Evolutionary conservation across 2,797 vertebrate genomes (phyloP).

Genomic region (Rhodeus uyekii): DNA sequence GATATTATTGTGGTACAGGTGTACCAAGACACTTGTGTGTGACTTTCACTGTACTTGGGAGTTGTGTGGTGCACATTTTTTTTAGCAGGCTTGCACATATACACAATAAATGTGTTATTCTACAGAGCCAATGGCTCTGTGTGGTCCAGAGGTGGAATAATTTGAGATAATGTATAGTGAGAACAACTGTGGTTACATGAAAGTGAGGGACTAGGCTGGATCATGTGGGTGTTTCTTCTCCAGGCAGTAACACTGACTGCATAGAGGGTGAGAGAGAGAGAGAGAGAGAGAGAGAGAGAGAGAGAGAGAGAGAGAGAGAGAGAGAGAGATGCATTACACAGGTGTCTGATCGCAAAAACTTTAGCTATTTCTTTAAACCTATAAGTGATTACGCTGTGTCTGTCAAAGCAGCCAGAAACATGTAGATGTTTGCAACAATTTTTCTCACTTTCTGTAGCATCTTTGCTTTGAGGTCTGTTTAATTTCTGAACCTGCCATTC

Average conservation of each 20-base stretch:
- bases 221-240: constrained; percentile 22
- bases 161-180: constrained; percentile 28
- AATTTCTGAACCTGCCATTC: background rate
- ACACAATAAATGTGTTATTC: constrained; percentile 5
- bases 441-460: background rate
- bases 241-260: constrained; percentile 13
- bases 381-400: background rate
- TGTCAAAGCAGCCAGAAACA: background rate
- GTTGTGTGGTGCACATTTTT: background rate
- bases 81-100: background rate
- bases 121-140: background rate
- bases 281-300: too few species aligned
- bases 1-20: background rate
- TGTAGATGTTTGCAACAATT: background rate
- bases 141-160: constrained; percentile 28
- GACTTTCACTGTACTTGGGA: background rate
- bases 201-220: constrained; percentile 16
- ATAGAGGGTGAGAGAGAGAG: background rate
- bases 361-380: background rate
- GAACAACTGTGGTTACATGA: constrained; percentile 8
- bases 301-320: background rate
- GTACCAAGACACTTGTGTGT: background rate
- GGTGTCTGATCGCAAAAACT: background rate
- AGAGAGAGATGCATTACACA: background rate
- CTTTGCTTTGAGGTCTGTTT: background rate